phyloP scores from a whole-genome alignment of 1,140 invertebrate genomes.

The Platyscapa corneri region DNA sequence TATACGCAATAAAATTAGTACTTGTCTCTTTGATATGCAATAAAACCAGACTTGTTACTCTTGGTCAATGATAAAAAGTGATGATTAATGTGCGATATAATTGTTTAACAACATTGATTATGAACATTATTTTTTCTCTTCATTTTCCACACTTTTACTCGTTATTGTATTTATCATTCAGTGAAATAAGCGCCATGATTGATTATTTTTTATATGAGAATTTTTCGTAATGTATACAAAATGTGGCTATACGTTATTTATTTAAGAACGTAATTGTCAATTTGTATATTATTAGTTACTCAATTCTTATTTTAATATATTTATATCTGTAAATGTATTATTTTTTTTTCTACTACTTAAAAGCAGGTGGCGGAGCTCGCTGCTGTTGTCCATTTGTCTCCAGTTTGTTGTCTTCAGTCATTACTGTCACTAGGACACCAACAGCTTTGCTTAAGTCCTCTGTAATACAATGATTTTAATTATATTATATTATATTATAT shows the following conservation, averaged over 20 bases:
- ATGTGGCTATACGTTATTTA: constrained; percentile 34
- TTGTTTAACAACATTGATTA: constrained; percentile 20
- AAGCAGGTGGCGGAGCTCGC: constrained; percentile 67
- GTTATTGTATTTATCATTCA: constrained; percentile 19
- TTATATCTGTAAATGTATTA: constrained; percentile 50
- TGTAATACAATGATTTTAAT: constrained; percentile 57
- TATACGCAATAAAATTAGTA: constrained; percentile 49
- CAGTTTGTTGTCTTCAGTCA: constrained; percentile 83
- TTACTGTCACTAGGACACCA: constrained; percentile 89
- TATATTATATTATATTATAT: too few species aligned
- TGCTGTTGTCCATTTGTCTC: constrained; percentile 68
- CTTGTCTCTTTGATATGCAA: constrained; percentile 68
- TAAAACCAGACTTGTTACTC: constrained; percentile 69
- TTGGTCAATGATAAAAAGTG: constrained; percentile 64
- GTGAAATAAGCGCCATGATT: constrained; percentile 41
- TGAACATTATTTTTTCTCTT: constrained; percentile 12
- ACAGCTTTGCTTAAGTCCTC: constrained; percentile 90
- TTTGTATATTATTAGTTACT: constrained; percentile 39
- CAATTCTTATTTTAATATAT: constrained; percentile 49
- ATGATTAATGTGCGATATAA: constrained; percentile 53
- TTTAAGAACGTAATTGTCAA: background rate
- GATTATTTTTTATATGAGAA: constrained; percentile 31
- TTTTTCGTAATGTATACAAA: constrained; percentile 46
- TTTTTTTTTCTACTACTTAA: constrained; percentile 64
- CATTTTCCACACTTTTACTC: constrained; percentile 38